phyloP scores from a whole-genome alignment of 2,797 vertebrate species.

The Gymnopithys bicolor region DNA sequence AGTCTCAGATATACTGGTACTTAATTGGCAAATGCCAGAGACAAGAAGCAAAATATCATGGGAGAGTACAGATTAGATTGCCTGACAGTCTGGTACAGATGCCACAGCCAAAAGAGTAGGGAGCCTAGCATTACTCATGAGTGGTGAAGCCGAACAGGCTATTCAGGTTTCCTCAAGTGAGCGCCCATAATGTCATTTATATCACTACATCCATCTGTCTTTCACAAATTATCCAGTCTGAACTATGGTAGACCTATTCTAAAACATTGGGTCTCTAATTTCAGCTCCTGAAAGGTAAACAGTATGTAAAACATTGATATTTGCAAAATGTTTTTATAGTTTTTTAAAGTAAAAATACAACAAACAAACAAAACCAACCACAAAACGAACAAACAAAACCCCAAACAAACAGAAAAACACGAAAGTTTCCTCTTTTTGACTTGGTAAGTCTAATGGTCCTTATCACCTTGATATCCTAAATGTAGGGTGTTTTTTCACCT shows the following conservation, averaged over 20 bases:
- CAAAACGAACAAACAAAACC: neutral
- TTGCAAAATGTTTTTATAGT: neutral
- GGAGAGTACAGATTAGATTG: neutral
- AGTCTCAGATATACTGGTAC: neutral
- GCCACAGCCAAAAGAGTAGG: neutral
- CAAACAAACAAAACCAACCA: neutral
- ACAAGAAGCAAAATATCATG: constrained; percentile 10
- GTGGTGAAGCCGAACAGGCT: neutral
- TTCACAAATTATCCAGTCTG: neutral
- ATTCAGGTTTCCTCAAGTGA: constrained; percentile 18
- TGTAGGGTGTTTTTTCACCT: neutral
- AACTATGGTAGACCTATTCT: neutral
- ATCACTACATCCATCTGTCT: neutral
- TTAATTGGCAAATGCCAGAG: constrained; percentile 15
- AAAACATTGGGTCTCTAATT: neutral
- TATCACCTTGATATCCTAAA: neutral
- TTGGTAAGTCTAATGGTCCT: neutral
- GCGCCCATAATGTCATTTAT: neutral
- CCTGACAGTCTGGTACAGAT: neutral
- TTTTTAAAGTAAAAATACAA: neutral
- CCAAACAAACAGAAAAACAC: neutral
- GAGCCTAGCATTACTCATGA: constrained; percentile 8
- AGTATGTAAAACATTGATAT: neutral
- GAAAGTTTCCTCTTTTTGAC: neutral
- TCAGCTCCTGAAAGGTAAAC: neutral